phyloP scores from a whole-genome alignment of 2,888 invertebrate genomes.

The Drosophila testacea region DNA sequence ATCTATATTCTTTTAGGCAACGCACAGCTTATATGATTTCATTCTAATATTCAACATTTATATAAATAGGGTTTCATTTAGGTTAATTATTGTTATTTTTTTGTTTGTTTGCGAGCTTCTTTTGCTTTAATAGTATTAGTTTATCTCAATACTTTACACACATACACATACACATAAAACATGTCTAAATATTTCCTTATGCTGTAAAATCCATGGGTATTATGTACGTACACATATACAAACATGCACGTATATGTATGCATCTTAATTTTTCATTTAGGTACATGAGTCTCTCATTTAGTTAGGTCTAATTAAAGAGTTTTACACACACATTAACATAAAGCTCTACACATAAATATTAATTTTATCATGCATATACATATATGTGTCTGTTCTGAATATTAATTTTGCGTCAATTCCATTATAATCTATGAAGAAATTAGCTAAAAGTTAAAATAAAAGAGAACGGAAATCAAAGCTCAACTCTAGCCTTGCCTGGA shows the following conservation, averaged over 20 bases:
- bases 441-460: background rate
- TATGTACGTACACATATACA: constrained; percentile 15
- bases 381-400: background rate
- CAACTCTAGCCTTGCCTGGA: constrained; percentile 5
- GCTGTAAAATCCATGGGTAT: constrained; percentile 20
- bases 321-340: constrained; percentile 42
- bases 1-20: constrained; percentile 38
- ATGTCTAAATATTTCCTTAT: constrained; percentile 64
- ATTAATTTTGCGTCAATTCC: background rate
- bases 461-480: background rate
- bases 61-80: constrained; percentile 49
- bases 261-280: constrained; percentile 61
- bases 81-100: constrained; percentile 43
- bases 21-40: constrained; percentile 48
- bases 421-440: background rate
- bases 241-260: constrained; percentile 18
- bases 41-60: constrained; percentile 46
- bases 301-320: constrained; percentile 55
- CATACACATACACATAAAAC: constrained; percentile 61
- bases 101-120: constrained; percentile 28
- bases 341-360: constrained; percentile 22
- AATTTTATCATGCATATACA: constrained; percentile 38
- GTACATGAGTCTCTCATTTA: constrained; percentile 81
- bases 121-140: constrained; percentile 25
- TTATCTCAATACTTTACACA: constrained; percentile 42